Conservation (phyloP, 2,888 invertebrate species). For the Watsonalla cultraria region DNA sequence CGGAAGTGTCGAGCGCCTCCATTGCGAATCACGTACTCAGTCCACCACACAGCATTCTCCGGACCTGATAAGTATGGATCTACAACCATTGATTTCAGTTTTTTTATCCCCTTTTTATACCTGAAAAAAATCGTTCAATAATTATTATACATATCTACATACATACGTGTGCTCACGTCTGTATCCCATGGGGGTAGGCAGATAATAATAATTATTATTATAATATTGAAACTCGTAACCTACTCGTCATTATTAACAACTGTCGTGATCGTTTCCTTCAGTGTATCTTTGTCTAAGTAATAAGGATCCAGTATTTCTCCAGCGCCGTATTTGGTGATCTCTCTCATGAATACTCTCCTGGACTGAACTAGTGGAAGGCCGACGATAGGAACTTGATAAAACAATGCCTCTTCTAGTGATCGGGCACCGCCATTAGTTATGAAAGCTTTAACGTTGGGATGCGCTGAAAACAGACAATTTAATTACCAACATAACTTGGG, state of each 20-base stretch:
- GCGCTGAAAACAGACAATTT: conserved; percentile 40
- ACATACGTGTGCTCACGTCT: too few species aligned
- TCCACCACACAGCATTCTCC: conserved; percentile 74
- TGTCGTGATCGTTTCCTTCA: conserved; percentile 41
- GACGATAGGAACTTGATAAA: conserved; percentile 60
- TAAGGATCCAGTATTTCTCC: conserved; percentile 61
- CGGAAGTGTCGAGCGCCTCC: conserved; percentile 62
- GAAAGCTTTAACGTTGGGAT: conserved; percentile 64
- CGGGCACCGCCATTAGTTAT: conserved; percentile 65
- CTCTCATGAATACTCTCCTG: conserved; percentile 54
- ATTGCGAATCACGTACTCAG: conserved; percentile 72
- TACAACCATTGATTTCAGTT: conserved; percentile 39
- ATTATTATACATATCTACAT: too few species aligned
- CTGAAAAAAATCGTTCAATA: conserved; percentile 31
- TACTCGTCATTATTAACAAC: conserved; percentile 51
- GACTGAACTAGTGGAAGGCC: conserved; percentile 58
- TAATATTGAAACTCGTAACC: conserved; percentile 23
- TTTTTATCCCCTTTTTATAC: conserved; percentile 49
- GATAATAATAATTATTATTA: too few species aligned
- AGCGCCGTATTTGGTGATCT: conserved; percentile 53
- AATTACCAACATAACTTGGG: neutral
- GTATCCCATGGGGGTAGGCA: too few species aligned
- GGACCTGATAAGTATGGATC: conserved; percentile 59
- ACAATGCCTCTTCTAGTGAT: conserved; percentile 69
- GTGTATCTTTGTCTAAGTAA: conserved; percentile 49